These are phyloP conservation scores for Megathymus violae DNA, from an alignment of 1,140 invertebrate genomes.

Conservation along the genomic window DNA sequence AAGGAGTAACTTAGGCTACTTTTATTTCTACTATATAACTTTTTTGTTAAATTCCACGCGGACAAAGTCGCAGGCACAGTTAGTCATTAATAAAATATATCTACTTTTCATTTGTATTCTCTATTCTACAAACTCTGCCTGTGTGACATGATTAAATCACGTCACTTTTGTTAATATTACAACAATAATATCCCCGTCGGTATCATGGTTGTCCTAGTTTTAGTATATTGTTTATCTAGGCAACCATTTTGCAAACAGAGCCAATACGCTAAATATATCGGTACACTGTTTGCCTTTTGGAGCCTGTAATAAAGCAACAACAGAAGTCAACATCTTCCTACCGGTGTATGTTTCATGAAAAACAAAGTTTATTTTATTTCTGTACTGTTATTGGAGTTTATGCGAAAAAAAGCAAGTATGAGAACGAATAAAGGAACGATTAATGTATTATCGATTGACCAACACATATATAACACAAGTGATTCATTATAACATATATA, in stretches of 20 bases:
- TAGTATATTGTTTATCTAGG: slow-evolving; percentile 59
- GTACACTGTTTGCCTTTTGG: slow-evolving; percentile 30
- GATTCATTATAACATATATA: no score
- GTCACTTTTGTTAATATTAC: no score
- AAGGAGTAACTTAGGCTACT: no score
- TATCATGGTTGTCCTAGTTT: slow-evolving; percentile 12
- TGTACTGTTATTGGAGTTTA: no score
- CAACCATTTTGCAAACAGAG: slow-evolving; percentile 67
- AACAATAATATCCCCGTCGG: neutral
- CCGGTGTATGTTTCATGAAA: neutral
- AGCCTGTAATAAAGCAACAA: neutral
- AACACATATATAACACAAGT: no score
- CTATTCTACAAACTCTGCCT: no score
- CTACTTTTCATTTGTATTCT: no score
- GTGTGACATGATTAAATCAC: no score
- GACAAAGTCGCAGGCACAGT: no score
- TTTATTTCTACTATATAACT: no score
- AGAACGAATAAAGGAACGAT: neutral
- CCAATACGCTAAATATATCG: slow-evolving; percentile 48
- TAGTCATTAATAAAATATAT: no score
- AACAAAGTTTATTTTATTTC: neutral
- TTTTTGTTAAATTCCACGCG: no score
- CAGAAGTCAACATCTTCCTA: neutral
- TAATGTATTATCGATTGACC: neutral
- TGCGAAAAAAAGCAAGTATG: neutral